phyloP scores from a whole-genome alignment of 35 echinoderm and acorn worm genomes.

The Ophioderma brevispina region DNA sequence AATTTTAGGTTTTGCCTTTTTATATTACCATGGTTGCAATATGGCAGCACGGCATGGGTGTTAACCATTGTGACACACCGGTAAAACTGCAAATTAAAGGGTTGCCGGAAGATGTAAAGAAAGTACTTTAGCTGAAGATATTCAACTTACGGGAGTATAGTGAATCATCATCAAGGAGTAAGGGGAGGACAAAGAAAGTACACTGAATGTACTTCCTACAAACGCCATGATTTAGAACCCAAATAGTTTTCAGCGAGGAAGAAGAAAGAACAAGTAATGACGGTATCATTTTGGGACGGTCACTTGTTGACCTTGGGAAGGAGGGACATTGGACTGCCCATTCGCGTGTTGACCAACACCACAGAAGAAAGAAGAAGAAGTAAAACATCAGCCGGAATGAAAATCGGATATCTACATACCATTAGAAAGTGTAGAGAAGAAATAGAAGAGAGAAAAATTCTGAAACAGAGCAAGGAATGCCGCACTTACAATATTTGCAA shows the following conservation, averaged over 20 bases:
- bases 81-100: slow-evolving; percentile 22
- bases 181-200: neutral
- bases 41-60: slow-evolving; percentile 27
- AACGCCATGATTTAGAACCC: neutral
- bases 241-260: neutral
- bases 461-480: neutral
- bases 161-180: slow-evolving; percentile 27
- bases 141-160: slow-evolving; percentile 22
- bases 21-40: slow-evolving; percentile 41
- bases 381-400: neutral
- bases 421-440: neutral
- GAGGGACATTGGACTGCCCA: slow-evolving; percentile 35
- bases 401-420: no score
- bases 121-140: slow-evolving; percentile 23
- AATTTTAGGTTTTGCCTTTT: slow-evolving; percentile 55
- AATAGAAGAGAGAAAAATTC: neutral
- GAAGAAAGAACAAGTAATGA: slow-evolving; percentile 1
- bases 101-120: neutral
- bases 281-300: slow-evolving; percentile 33
- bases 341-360: slow-evolving; percentile 38
- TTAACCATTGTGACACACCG: slow-evolving; percentile 21
- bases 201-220: neutral
- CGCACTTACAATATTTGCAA: neutral
- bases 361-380: neutral
- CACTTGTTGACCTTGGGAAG: slow-evolving; percentile 16